Evolutionary conservation across 2,113 vertebrate species (phyloP), one percentile per base, ranked within the genome.

Genomic region (Crotophaga sulcirostris): DNA sequence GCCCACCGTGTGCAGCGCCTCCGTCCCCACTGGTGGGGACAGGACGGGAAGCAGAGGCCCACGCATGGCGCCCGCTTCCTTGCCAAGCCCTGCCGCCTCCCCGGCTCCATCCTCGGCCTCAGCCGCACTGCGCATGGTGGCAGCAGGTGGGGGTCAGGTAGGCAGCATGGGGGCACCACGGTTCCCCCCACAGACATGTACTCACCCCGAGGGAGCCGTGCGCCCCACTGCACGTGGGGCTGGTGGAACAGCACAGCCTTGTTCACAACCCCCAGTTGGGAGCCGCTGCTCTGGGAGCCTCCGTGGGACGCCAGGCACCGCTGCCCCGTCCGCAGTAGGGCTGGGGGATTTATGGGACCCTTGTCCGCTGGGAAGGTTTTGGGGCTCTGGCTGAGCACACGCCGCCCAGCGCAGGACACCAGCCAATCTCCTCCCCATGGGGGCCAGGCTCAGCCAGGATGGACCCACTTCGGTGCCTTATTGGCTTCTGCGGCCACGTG

Each of bases 401-500:
- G 3, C 84, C 70, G 59, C 29, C 56, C 78, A 10, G 28, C 17
- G 87, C 91, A 92, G 94, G 95, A 96, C 96, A 90, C 81, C 45
- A 6, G 89, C 93, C 93, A 94, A 94, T 96, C 96, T 94, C 96
- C 94, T 95, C 96, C 97, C 96, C 96, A 4, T 3, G 70, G 96
- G 96, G 96, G 96, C 97, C 92, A 96, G 96, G 95, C 96, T 96
- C 96, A 88, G 94, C 69, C 6, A 78, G 68, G 91, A 93, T 92
- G 89, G 92, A 94, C 94, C 84, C 79, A 84, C 60, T 93, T 95
- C 33, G 87, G 95, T 89, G 94, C 94, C 91, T 96, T 92, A 97
- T 97, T 98, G 97, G 97, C 93, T 95, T 97, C 81, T 36, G 49
- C 1, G 56, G 92, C 93, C 97, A 97, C 96, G 97, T 97, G 97